Base-by-base conservation (phyloP, 2,888 invertebrate genomes). In the Orchestes rusci region DNA sequence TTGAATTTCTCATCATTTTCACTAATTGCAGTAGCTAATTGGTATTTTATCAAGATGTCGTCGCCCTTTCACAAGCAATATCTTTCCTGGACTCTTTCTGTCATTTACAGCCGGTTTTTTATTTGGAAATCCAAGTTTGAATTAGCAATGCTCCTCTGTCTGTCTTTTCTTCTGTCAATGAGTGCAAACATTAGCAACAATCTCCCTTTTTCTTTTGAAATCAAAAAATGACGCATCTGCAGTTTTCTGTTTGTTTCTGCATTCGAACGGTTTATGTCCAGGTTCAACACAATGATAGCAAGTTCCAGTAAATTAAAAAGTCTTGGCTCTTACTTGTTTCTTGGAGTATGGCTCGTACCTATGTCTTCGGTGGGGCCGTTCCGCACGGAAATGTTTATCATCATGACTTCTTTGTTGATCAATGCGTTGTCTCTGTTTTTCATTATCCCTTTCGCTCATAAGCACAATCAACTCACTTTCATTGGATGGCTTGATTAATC, bases 81-180 rank as follows among this genome's bases (percentile, higher is more conserved):
- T n/a, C n/a, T n/a, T n/a, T n/a, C n/a, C n/a, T n/a, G n/a, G n/a
- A n/a, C n/a, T 37, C 15, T 37, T 37, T n/a, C 16, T 37, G n/a
- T 27, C 28, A 7, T 16, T 16, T 27, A 28, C 28, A 15, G 38
- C 3, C 38, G 8, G 7, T 27, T 37, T 37, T 16, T 32, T 32
- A 30, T 30, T 30, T 13, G 12, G 30, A 30, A 30, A 30, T 18
- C 50, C 50, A 17, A 52, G 17, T 35, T 45, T 53, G 43, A 19
- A 43, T 39, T 45, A 53, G 35, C 51, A 52, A 28, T 35, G 45
- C 12, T 15, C 13, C 13, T 52, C 51, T 4, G 33, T 45, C 17
- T 52, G 52, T 2, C 50, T 45, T n/a, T 45, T 28, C 29, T 52
- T 51, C 33, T 52, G 45, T 34, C 52, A 51, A 28, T 45, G 30